phyloP scores from a whole-genome alignment of 2,888 invertebrate genomes.

The Drosophila seclusa region DNA sequence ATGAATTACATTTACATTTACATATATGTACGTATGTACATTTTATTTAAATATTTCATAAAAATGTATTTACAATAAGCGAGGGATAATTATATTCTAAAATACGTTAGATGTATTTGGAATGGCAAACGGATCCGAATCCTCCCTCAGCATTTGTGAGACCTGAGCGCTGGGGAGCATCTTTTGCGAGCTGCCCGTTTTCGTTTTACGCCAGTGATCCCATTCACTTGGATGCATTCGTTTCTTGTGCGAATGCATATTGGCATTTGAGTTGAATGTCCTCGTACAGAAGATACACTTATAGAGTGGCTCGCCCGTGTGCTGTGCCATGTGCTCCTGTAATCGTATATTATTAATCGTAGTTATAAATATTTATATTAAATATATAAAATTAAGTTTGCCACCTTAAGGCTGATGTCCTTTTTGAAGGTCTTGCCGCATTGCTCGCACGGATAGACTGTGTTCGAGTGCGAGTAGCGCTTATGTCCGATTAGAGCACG shows the following conservation, averaged over 20 bases:
- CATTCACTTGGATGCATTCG: conserved; percentile 83
- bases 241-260: conserved; percentile 84
- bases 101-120: conserved; percentile 60
- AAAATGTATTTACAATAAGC: conserved; percentile 34
- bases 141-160: conserved; percentile 73
- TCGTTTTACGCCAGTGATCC: conserved; percentile 82
- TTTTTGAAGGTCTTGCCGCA: conserved; percentile 84
- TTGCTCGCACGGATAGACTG: conserved; percentile 79
- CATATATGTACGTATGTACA: conserved; percentile 20
- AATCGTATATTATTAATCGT: conserved; percentile 1
- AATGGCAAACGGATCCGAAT: conserved; percentile 58
- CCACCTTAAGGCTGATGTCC: conserved; percentile 80
- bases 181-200: conserved; percentile 80
- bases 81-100: conserved; percentile 16
- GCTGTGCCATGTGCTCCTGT: conserved; percentile 84
- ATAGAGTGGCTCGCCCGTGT: conserved; percentile 83
- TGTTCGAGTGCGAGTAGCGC: conserved; percentile 82
- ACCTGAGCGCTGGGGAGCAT: conserved; percentile 73
- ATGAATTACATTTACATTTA: not conserved
- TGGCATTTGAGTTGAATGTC: conserved; percentile 84
- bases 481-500: conserved; percentile 83
- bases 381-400: conserved; percentile 27
- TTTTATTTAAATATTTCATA: conserved; percentile 16
- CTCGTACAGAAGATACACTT: conserved; percentile 83
- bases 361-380: not conserved